These are phyloP conservation scores for Sabatieria punctata DNA, from an alignment of 2,888 invertebrate species.

Conservation along the genomic window DNA sequence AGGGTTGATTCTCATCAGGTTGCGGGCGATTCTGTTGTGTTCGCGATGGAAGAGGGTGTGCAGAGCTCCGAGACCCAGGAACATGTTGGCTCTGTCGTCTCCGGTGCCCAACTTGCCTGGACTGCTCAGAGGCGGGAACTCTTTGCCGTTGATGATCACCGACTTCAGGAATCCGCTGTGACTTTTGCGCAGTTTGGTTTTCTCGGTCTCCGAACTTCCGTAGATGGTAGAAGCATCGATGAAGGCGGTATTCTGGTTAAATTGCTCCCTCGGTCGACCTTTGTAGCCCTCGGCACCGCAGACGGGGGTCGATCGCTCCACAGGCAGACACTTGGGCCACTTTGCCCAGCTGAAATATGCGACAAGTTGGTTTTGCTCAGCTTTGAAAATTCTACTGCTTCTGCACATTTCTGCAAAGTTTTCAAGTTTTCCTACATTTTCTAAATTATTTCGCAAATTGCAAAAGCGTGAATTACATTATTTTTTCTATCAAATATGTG, in stretches of 20 bases:
- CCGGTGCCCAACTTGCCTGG: conserved; percentile 20
- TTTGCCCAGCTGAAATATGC: no score
- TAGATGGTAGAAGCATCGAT: conserved; percentile 93
- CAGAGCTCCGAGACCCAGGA: conserved; percentile 40
- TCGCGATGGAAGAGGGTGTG: conserved; percentile 59
- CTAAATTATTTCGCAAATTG: no score
- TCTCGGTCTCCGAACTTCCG: conserved; percentile 48
- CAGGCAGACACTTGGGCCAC: no score
- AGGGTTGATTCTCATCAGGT: conserved; percentile 58
- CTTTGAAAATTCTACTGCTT: no score
- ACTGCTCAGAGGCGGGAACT: no score
- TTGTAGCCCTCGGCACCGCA: conserved; percentile 94
- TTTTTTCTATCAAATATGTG: no score
- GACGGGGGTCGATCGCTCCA: conserved; percentile 83
- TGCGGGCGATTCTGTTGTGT: conserved; percentile 67
- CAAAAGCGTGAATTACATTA: no score
- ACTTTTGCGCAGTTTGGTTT: conserved; percentile 27
- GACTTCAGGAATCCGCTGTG: conserved; percentile 23
- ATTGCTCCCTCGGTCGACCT: conserved; percentile 78
- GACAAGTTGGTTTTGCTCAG: no score
- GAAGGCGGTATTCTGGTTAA: conserved; percentile 54
- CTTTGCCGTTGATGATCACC: conserved; percentile 17
- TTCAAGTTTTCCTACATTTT: no score
- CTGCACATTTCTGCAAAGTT: no score
- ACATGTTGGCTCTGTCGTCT: conserved; percentile 26